Base-by-base conservation (phyloP, 2,113 vertebrate species). In the Sinocyclocheilus grahami region DNA sequence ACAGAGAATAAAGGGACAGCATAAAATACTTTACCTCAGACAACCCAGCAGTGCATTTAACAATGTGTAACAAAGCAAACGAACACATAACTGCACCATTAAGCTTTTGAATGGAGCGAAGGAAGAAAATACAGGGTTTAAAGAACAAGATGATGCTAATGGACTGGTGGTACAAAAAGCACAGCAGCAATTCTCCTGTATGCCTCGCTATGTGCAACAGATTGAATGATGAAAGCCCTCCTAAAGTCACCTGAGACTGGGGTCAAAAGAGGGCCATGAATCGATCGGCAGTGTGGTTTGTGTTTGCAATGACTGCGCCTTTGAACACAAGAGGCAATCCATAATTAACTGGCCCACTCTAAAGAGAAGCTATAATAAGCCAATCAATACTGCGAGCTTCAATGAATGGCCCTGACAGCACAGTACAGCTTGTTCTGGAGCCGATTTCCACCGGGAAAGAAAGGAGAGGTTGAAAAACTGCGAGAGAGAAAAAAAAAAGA, bases 331-430 rank as follows among this genome's bases (percentile, higher is more conserved):
- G 30, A 69, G 76, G n/a, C 82, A 42, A 87, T 83, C 82, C 58
- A 89, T 85, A 90, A 92, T 90, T 83, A 91, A 89, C 87, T 74
- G 74, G 81, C 88, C 89, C 79, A 87, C 86, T 90, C 82, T 74
- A 84, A 84, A 89, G 89, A 89, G 85, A 85, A 89, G 85, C 91
- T 87, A 90, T 89, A 91, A 92, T 90, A 92, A 93, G 85, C 86
- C 58, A 90, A 94, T 94, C 93, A 92, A 93, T 95, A 93, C 60
- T 14, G 90, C 51, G 80, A 82, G 55, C 86, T 83, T 90, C 91
- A 91, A 91, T 89, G 91, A 93, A 93, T 90, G 89, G 89, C 83
- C 72, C 62, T 86, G 84, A 90, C 58, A 82, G 87, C 87, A 90
- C 85, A 86, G 90, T 89, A 86, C 30, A 82, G 91, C 91, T 91